These are phyloP conservation scores for Lagopus leucura DNA, from an alignment of 2,113 vertebrate species.

Conservation along the genomic window DNA sequence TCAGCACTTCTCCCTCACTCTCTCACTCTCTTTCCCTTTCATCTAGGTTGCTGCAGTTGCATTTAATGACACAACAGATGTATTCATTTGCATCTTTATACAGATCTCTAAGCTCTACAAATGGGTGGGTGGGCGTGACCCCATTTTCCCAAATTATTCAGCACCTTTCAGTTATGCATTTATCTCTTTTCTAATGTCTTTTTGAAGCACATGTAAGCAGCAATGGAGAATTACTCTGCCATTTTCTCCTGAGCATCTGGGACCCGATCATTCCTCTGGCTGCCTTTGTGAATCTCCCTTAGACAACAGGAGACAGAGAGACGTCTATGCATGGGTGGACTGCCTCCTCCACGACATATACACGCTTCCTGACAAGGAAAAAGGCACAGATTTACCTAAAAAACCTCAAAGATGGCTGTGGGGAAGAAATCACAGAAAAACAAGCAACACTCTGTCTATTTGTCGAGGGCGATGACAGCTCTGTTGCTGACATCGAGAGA, in stretches of 20 bases:
- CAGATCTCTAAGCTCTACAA: conserved; percentile 67
- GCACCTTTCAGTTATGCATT: conserved; percentile 59
- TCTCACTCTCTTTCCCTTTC: conserved; percentile 47
- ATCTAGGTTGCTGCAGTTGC: conserved; percentile 67
- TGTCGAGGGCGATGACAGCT: not conserved
- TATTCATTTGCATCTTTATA: conserved; percentile 73
- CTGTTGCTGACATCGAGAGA: conserved; percentile 33
- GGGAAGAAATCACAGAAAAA: not conserved
- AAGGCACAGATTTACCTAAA: conserved; percentile 3
- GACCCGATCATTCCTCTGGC: fast-evolving
- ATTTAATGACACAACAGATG: conserved; percentile 74
- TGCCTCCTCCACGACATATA: not conserved
- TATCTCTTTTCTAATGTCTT: conserved; percentile 34
- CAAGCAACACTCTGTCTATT: conserved; percentile 21
- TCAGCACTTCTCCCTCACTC: conserved; percentile 52
- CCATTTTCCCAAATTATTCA: conserved; percentile 68
- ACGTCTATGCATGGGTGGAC: not conserved
- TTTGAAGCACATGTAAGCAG: conserved; percentile 6
- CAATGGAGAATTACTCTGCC: not conserved
- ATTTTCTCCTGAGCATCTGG: conserved; percentile 2
- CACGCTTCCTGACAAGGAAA: not conserved
- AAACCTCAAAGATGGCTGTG: not conserved
- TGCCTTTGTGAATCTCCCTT: not conserved
- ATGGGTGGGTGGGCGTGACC: conserved; percentile 65
- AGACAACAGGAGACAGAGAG: not conserved